Evolutionary conservation across 2,113 vertebrate species (phyloP).

Genomic region (Apteryx mantelli): DNA sequence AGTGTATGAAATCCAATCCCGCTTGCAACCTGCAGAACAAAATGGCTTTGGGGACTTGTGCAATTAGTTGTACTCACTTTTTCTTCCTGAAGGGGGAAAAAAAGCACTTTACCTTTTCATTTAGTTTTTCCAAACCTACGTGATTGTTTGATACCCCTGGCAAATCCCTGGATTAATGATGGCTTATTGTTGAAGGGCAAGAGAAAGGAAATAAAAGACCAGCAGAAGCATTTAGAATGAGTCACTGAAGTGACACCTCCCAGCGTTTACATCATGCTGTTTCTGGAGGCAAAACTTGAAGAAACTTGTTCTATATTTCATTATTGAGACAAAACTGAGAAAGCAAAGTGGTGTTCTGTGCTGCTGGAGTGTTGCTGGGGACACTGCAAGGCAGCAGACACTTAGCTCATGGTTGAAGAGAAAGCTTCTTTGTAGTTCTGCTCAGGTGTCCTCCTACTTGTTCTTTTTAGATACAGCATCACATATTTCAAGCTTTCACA

Average conservation of each 20-base stretch:
- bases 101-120: conserved; percentile 22
- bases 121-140: conserved; percentile 25
- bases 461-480: background rate
- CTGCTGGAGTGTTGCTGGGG: background rate
- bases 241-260: conserved; percentile 11
- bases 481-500: background rate
- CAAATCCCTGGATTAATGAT: conserved; percentile 29
- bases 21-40: background rate
- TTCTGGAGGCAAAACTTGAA: conserved; percentile 38
- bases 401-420: background rate
- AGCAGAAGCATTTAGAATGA: conserved; percentile 19
- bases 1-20: conserved; percentile 22
- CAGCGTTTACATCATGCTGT: conserved; percentile 1
- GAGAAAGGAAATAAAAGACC: conserved; percentile 56
- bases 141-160: conserved; percentile 16
- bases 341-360: background rate
- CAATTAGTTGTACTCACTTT: conserved; percentile 36
- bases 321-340: background rate
- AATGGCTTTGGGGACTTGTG: background rate
- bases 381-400: background rate
- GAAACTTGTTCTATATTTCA: conserved; percentile 31
- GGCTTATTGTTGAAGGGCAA: conserved; percentile 1
- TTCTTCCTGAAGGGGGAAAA: background rate
- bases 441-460: background rate
- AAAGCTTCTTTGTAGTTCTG: background rate